These are phyloP conservation scores for Cyrtonyx montezumae DNA, from an alignment of 2,113 vertebrate genomes.

Conservation along the genomic window DNA sequence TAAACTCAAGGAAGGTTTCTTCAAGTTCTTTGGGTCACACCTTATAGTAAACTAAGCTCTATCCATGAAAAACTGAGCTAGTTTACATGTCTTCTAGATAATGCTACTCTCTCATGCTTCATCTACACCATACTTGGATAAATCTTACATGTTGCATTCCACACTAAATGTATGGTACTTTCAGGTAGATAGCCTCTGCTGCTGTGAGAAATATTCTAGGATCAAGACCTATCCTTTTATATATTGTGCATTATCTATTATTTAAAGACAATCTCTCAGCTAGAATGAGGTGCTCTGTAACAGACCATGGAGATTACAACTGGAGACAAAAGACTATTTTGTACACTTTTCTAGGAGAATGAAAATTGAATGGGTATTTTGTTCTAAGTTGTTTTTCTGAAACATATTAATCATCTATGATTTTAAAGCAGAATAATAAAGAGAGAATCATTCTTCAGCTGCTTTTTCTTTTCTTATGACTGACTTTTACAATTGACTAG, in stretches of 20 bases:
- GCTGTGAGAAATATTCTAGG: background rate
- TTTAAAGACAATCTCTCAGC: background rate
- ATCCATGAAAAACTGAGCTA: background rate
- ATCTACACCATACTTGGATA: background rate
- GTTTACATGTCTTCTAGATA: background rate
- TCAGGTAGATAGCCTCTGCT: background rate
- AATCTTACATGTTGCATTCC: background rate
- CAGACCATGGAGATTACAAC: background rate
- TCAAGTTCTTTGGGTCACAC: background rate
- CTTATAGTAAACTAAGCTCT: background rate
- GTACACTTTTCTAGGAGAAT: background rate
- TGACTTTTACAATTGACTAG: background rate
- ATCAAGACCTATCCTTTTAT: background rate
- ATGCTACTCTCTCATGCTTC: background rate
- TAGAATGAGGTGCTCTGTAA: background rate
- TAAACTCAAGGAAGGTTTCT: background rate
- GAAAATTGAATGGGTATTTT: background rate
- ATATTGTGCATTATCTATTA: background rate
- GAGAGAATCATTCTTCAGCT: accelerated
- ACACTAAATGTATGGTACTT: background rate
- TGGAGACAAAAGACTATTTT: background rate
- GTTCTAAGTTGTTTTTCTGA: background rate
- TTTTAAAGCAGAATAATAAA: background rate
- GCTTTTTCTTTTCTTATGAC: background rate
- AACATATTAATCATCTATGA: background rate